phyloP scores from a whole-genome alignment of 2,113 vertebrate species.

The Perca fluviatilis region DNA sequence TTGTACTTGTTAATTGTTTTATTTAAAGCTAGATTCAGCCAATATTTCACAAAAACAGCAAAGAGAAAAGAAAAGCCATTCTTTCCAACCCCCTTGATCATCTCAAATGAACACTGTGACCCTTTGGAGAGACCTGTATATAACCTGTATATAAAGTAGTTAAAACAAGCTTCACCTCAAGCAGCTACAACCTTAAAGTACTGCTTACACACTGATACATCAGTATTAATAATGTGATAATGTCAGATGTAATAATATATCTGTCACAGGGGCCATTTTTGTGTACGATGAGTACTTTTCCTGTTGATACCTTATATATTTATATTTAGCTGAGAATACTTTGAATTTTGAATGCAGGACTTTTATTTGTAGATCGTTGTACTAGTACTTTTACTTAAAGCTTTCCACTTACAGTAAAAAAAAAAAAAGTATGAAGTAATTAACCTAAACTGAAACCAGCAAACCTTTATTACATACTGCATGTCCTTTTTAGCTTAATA shows the following conservation, averaged over 20 bases:
- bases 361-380: neutral
- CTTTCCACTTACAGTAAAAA: neutral
- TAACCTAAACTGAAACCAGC: slow-evolving; percentile 50
- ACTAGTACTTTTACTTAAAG: neutral
- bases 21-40: neutral
- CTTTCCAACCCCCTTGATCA: neutral
- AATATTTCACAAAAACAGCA: neutral
- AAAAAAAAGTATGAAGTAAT: neutral
- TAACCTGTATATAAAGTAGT: neutral
- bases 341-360: neutral
- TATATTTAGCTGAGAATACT: neutral
- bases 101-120: neutral
- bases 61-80: neutral
- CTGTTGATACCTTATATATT: neutral
- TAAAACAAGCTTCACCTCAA: neutral
- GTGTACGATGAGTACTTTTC: neutral
- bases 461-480: slow-evolving; percentile 79
- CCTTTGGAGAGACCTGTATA: too few relatives aligned
- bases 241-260: neutral
- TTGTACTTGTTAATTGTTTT: neutral
- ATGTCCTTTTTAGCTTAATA: slow-evolving; percentile 64
- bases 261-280: neutral
- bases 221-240: neutral
- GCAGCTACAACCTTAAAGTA: neutral
- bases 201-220: neutral